Evolutionary conservation across 2,888 invertebrate species (phyloP), one percentile per base, ranked within the genome.

Genomic region (Ectobius pallidus): DNA sequence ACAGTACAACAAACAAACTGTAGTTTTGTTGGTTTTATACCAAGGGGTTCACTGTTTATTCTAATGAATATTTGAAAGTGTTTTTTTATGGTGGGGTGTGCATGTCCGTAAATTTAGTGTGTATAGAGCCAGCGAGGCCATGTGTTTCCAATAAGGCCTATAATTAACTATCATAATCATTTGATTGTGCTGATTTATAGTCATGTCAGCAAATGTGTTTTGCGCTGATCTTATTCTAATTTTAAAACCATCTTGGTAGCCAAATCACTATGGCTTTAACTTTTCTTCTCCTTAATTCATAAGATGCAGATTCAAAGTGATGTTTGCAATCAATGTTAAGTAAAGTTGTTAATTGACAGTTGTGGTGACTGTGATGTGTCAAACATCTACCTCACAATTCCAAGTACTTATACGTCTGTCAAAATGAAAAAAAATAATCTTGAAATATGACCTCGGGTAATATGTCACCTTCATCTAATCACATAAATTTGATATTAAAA

Each of bases 101-200:
- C 42, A 65, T 71, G 67, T 70, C 67, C 22, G 34, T 62, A 34
- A 30, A 34, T 34, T 14, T 63, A 22, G 39, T 65, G 55, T 55
- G 55, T 55, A 22, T 73, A 73, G 69, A 46, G 75, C 75, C 70
- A 58, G 34, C 39, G 61, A 55, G 76, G 74, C 76, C 73, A 71
- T 69, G 62, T 75, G 76, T 76, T 76, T 76, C 75, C 76, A 75
- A 72, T 73, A 76, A 76, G 76, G 76, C 76, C 76, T 76, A 76
- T 74, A 74, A 44, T 22, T 61, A 62, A 52, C 73, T 73, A 69
- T 70, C 71, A 69, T 75, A 69, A 68, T 62, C 52, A 68, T 70
- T 71, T 25, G 22, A 52, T 27, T 71, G 55, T 65, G 55, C 71
- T 65, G 71, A 65, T 55, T 25, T 25, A 58, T 25, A 58, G 55